Base-by-base conservation (phyloP, 2,797 vertebrate genomes). In the Buceros bicornis region DNA sequence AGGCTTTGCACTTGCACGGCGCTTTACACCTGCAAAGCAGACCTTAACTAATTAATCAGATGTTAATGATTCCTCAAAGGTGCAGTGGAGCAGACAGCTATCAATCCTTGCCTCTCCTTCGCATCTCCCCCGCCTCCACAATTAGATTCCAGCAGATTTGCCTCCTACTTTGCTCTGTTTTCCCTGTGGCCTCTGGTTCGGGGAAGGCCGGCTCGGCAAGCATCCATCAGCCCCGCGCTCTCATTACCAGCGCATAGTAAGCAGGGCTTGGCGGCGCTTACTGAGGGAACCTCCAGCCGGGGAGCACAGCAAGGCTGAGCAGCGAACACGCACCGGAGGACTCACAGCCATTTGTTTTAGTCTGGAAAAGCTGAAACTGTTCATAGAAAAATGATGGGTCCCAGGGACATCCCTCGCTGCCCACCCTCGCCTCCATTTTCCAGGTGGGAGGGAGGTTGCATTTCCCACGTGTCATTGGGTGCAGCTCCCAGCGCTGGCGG, bases 61-160 rank as follows among this genome's bases (percentile, higher is more conserved):
- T 96, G 95, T 93, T 97, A 96, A 97, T 96, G 94, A 97, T 83
- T 94, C 91, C 95, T 96, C 94, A 31, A 94, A 88, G 94, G 96
- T 82, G 93, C 91, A 93, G 94, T 94, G 17, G 96, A 93, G 77
- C 95, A 94, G 94, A 58, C 95, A 95, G 94, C 96, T 93, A 91
- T 96, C 96, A 93, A 93, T 94, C 93, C 89, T 74, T 16, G 25
- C 94, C 82, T 91, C 91, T 80, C 79, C 71, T 64, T 26, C 16
- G 54, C 81, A 84, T 74, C 92, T 95, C 96, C 82, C 54, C 94
- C 94, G 48, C 94, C 96, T 93, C 93, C 73, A 71, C 95, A 94
- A 95, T 96, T 94, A 96, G 57, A 86, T 90, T 86, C 80, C 91
- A 56, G 94, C 70, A 87, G 80, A 69, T 95, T 90, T 95, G 82